Base-by-base conservation (phyloP, 2,888 invertebrate genomes). In the Acronicta alni region DNA sequence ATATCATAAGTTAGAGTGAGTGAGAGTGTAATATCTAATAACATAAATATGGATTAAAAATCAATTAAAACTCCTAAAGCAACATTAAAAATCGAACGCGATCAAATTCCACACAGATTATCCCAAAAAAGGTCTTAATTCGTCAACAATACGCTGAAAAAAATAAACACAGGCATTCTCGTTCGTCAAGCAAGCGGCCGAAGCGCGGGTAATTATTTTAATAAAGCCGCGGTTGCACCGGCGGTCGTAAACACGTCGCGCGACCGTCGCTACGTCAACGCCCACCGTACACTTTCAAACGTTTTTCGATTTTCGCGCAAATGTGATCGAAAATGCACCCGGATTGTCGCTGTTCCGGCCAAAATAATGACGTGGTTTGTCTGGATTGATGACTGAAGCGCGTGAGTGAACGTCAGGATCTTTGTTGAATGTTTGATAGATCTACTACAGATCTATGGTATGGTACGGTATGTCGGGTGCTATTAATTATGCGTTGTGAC, bases 201-300 rank as follows among this genome's bases (percentile, higher is more conserved):
- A 79, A 79, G 79, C 76, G 66, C 71, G 74, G 80, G 81, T 85
- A 87, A 88, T 88, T 87, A 87, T 86, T 86, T 84, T 85, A 88
- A 85, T 86, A 86, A 87, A 85, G 77, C 83, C 72, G 79, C 77
- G 82, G 77, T 79, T 73, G 72, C 72, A 74, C 57, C 38, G 63
- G 60, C 74, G 77, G 67, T 82, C 84, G 83, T 86, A 88, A 87
- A 87, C 81, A 83, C 80, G 76, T 86, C 84, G 73, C 56, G 51
- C 74, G 58, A 57, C 68, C 58, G 71, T 67, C 70, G 60, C 71
- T 80, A 66, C 76, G 83, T 87, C 85, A 80, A 75, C 88, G 80
- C 86, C 85, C 81, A 84, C 86, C 79, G 60, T 62, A 66, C 75
- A 62, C 75, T 77, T 70, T 67, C 76, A 76, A 78, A 80, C 67